These are phyloP conservation scores for Anastatus disparis DNA, from an alignment of 1,140 invertebrate species.

Conservation along the genomic window DNA sequence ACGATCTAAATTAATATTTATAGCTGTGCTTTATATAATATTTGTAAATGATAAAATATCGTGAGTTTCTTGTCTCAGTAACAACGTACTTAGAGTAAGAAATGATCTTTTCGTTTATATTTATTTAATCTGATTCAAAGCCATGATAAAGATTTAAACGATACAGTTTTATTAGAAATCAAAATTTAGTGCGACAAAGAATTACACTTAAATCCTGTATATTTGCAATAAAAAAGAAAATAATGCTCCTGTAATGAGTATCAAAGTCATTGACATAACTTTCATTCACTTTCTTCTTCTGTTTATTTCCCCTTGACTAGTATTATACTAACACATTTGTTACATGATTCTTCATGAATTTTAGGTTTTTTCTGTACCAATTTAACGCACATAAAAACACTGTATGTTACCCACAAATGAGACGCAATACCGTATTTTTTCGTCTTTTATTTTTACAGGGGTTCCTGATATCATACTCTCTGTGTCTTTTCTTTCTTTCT, in stretches of 20 bases:
- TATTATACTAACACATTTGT: slow-evolving; percentile 11
- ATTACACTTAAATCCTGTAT: background rate
- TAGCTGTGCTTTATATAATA: too few species aligned
- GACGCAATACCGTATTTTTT: slow-evolving; percentile 31
- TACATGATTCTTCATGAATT: slow-evolving; percentile 21
- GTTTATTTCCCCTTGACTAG: background rate
- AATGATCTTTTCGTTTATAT: too few species aligned
- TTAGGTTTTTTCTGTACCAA: slow-evolving; percentile 7
- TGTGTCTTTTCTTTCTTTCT: background rate
- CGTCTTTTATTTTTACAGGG: slow-evolving; percentile 7
- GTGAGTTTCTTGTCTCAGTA: too few species aligned
- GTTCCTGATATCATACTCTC: background rate
- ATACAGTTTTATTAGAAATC: too few species aligned
- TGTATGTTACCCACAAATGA: slow-evolving; percentile 34
- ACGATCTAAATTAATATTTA: too few species aligned
- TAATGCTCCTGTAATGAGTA: slow-evolving; percentile 4
- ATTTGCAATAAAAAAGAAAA: background rate
- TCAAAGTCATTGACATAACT: slow-evolving; percentile 9
- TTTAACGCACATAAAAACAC: slow-evolving; percentile 10
- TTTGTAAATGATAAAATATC: too few species aligned
- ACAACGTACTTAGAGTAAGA: too few species aligned
- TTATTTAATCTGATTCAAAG: too few species aligned
- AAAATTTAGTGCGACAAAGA: too few species aligned
- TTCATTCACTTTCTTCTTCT: background rate
- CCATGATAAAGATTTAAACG: too few species aligned